Conservation (phyloP, 2,888 invertebrate species). For the Ceratothoa steindachneri region DNA sequence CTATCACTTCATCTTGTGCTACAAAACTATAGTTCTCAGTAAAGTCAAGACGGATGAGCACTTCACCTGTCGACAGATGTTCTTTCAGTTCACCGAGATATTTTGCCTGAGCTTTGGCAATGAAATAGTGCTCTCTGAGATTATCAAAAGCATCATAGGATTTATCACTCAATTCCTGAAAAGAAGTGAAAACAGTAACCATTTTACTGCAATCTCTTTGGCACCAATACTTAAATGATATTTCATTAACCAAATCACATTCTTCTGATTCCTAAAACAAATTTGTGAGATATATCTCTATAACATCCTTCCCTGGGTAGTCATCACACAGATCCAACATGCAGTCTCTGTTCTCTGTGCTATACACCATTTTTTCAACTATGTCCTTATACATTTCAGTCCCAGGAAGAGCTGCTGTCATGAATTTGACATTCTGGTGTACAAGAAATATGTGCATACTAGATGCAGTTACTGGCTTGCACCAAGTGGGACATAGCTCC, state of each 20-base stretch:
- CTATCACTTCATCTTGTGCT: neutral
- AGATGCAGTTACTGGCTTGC: neutral
- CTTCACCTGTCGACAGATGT: neutral
- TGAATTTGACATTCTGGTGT: no score
- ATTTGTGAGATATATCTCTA: neutral
- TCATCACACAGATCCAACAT: neutral
- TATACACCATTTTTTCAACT: neutral
- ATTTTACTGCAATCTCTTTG: neutral
- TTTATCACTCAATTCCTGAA: neutral
- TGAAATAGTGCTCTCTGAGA: no score
- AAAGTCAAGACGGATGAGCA: neutral
- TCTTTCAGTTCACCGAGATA: neutral
- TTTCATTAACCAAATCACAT: neutral
- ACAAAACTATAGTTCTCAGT: neutral
- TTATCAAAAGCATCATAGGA: neutral
- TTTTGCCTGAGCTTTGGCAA: neutral
- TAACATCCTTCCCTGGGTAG: neutral
- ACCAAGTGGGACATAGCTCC: neutral
- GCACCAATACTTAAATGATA: neutral
- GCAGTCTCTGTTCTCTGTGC: no score
- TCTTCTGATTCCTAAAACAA: neutral
- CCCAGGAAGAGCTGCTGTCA: no score
- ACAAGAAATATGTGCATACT: neutral
- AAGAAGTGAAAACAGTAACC: neutral
- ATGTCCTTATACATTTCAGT: neutral